Evolutionary conservation across 1,140 invertebrate species (phyloP).

Genomic region (Cydia pomonella): DNA sequence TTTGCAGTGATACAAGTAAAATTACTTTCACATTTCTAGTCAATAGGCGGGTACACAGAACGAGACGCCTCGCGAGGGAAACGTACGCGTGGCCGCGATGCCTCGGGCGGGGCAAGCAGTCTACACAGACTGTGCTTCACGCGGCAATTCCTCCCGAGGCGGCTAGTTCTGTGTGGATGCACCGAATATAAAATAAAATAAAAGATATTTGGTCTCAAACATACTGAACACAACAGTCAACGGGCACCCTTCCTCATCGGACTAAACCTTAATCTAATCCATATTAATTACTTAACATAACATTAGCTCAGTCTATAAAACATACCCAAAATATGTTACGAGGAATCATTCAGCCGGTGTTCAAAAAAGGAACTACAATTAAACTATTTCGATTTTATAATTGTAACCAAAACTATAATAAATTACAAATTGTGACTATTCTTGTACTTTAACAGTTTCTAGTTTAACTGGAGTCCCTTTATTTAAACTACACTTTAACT

Average conservation of each 20-base stretch:
- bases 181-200: neutral
- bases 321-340: slow-evolving; percentile 29
- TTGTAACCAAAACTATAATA: neutral
- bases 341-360: neutral
- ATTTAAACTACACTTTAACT: neutral
- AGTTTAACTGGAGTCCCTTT: slow-evolving; percentile 12
- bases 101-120: too few species aligned
- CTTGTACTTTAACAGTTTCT: neutral
- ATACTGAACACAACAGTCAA: slow-evolving; percentile 28
- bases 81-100: too few species aligned
- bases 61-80: too few species aligned
- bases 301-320: slow-evolving; percentile 32
- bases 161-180: neutral
- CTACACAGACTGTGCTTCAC: too few species aligned
- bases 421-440: slow-evolving; percentile 16
- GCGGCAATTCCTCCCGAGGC: too few species aligned
- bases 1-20: too few species aligned
- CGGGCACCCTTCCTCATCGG: slow-evolving; percentile 16
- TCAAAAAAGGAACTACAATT: slow-evolving; percentile 24
- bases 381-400: slow-evolving; percentile 1
- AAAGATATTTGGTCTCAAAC: slow-evolving; percentile 24
- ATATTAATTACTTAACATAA: slow-evolving; percentile 21
- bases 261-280: slow-evolving; percentile 13
- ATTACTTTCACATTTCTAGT: neutral
- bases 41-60: neutral